These are phyloP conservation scores for Ranitomeya imitator DNA, from an alignment of 2,113 vertebrate species.

Conservation along the genomic window DNA sequence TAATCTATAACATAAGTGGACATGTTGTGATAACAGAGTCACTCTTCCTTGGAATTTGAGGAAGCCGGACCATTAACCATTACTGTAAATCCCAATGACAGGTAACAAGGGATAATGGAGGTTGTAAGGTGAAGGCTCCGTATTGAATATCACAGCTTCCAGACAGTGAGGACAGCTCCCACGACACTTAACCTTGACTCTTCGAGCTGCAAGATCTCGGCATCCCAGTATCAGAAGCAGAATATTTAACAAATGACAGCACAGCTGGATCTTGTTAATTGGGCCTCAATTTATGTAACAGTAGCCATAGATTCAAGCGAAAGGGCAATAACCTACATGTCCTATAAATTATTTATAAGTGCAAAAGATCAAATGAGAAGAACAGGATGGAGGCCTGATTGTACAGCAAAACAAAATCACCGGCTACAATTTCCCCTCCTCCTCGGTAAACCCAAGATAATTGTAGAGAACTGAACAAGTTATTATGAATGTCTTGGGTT, in stretches of 20 bases:
- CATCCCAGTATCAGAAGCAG: constrained; percentile 30
- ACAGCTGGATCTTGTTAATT: constrained; percentile 22
- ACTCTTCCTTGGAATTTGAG: not conserved
- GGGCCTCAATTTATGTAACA: constrained; percentile 37
- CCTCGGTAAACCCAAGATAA: not conserved
- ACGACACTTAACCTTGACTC: constrained; percentile 40
- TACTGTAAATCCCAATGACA: constrained; percentile 29
- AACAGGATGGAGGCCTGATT: not conserved
- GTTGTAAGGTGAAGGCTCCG: not conserved
- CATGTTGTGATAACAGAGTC: not conserved
- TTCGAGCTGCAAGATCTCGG: not conserved
- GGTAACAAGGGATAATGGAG: constrained; percentile 13
- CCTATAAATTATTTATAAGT: constrained; percentile 42
- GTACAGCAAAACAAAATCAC: not conserved
- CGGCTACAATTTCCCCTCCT: not conserved
- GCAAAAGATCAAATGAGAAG: constrained; percentile 27
- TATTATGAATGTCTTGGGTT: not conserved
- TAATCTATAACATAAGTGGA: not conserved
- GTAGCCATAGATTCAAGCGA: constrained; percentile 21
- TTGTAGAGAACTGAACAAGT: not conserved
- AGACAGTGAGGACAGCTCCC: constrained; percentile 23
- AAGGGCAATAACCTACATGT: constrained; percentile 41
- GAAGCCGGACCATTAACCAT: constrained; percentile 8
- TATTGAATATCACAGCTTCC: constrained; percentile 41
- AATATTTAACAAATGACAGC: constrained; percentile 29